Conservation (phyloP, 2,797 vertebrate genomes). For the Sebastes cheni region DNA sequence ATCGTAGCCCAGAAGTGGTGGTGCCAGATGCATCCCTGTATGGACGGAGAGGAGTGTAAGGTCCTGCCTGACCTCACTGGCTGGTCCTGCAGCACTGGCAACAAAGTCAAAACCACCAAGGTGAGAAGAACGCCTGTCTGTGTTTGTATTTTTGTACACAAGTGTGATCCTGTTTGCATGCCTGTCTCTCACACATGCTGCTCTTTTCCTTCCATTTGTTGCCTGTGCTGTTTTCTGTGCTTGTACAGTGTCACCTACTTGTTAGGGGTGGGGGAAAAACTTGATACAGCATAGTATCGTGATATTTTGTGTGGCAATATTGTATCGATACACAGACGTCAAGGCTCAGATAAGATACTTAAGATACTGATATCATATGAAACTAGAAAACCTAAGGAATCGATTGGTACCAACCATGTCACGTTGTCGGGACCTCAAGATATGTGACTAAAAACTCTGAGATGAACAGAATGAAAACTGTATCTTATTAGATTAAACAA, state of each 20-base stretch:
- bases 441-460: no score
- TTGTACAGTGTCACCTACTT: not conserved
- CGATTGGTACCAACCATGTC: no score
- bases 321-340: no score
- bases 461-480: accelerated
- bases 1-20: constrained; percentile 88
- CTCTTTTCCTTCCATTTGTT: not conserved
- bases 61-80: constrained; percentile 84
- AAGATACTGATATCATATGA: no score
- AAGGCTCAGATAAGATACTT: no score
- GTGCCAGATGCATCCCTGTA: constrained; percentile 86
- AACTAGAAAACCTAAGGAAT: no score
- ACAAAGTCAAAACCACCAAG: constrained; percentile 89
- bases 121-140: constrained; percentile 55
- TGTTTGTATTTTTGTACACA: not conserved
- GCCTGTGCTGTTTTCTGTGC: not conserved
- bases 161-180: not conserved
- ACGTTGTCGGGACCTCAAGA: no score
- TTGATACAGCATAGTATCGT: accelerated
- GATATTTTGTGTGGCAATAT: accelerated
- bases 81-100: constrained; percentile 86
- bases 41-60: constrained; percentile 86
- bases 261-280: no score
- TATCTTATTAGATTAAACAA: no score
- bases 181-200: not conserved